Base-by-base conservation (phyloP, 2,113 vertebrate species). In the Malurus alboscapulatus region DNA sequence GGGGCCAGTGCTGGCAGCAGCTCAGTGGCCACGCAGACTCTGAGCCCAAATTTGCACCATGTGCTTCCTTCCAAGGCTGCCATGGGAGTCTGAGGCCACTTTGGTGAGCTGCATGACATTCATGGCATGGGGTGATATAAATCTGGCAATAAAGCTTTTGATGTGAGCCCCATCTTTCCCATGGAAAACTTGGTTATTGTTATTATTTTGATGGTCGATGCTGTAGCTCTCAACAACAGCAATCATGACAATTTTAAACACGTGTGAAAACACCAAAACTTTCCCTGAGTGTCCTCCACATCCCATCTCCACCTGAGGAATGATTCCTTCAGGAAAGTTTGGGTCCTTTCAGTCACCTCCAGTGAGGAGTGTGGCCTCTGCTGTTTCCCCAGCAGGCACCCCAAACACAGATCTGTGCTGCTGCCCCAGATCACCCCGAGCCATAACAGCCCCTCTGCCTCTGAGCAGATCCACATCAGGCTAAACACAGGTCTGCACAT, bases 1-100 rank as follows among this genome's bases (percentile, higher is more conserved):
- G 30, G 44, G 47, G 63, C 57, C 78, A 76, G 53, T 17, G 66
- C 61, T 95, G 58, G 86, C 90, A 92, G 79, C 62, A 58, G 62
- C 36, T 65, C 84, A 66, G 94, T 14, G 17, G 75, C 65, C 81
- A 59, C 17, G 74, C 63, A 67, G 40, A 68, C n/a, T 44, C 24
- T 45, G 66, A 83, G 95, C 68, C 77, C 76, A 53, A 38, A 69
- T 44, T 44, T 40, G 84, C 54, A 74, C 55, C 80, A 22, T 6
- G 3, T 69, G 84, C 92, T 90, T 84, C 62, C 83, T 75, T 51
- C 84, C 54, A 67, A 57, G 65, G 57, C 79, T 76, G 67, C 63
- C 68, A 84, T 81, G 72, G n/a, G 55, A 83, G 77, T 16, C 32
- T 76, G 81, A 90, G 62, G 30, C 58, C 34, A 34, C 7, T 51